A percentile compares a stretch with the other conserved stretches of the same genome.
Conservation (phyloP, 2,113 vertebrate genomes). For the Sinocyclocheilus anophthalmus region DNA sequence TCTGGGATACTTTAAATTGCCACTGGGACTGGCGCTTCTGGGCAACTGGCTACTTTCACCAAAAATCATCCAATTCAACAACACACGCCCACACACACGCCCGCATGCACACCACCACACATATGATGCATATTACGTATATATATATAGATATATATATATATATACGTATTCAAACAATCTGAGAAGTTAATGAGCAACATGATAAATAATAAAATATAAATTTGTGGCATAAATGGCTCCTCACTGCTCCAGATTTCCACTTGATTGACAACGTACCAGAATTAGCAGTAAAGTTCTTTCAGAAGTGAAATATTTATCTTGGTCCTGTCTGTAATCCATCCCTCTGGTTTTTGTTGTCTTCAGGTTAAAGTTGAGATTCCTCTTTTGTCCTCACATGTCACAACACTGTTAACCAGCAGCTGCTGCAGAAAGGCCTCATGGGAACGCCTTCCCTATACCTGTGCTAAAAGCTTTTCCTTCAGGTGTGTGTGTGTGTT, state of each 20-base stretch:
- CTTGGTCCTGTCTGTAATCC: slow-evolving; percentile 41
- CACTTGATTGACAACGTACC: slow-evolving; percentile 1
- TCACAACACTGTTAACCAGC: slow-evolving; percentile 56
- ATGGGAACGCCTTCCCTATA: slow-evolving; percentile 42
- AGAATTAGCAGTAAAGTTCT: background rate
- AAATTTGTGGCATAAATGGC: background rate
- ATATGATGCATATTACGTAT: too few species aligned
- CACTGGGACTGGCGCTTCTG: too few species aligned
- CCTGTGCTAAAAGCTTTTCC: slow-evolving; percentile 52
- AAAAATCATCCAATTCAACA: too few species aligned
- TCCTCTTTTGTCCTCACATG: slow-evolving; percentile 48
- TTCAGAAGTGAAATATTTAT: slow-evolving; percentile 36
- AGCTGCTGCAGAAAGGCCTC: slow-evolving; percentile 35
- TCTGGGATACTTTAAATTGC: too few species aligned
- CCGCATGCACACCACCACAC: too few species aligned
- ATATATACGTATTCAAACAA: too few species aligned
- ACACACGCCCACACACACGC: too few species aligned
- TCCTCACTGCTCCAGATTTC: background rate
- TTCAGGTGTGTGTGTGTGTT: slow-evolving; percentile 47
- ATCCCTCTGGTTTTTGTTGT: slow-evolving; percentile 45
- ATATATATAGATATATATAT: too few species aligned
- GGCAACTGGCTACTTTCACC: too few species aligned
- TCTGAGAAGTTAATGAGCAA: background rate
- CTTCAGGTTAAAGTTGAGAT: slow-evolving; percentile 36
- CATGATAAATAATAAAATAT: background rate